These are phyloP conservation scores for Hyperoodon ampullatus DNA, from an alignment of 2,113 vertebrate genomes.

Conservation along the genomic window DNA sequence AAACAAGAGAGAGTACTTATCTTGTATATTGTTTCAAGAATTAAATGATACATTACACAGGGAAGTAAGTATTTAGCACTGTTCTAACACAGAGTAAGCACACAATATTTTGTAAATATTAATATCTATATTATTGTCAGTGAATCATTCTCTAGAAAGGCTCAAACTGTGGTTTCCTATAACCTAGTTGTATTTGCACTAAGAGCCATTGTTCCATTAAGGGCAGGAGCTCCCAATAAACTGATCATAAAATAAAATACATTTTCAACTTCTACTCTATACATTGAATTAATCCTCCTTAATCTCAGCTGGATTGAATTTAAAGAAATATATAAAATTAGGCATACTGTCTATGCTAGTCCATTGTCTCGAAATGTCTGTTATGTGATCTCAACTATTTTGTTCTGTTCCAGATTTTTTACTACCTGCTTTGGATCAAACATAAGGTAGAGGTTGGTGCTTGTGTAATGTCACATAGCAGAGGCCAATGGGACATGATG, in stretches of 20 bases:
- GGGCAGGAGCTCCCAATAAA: not conserved
- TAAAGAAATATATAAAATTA: not conserved
- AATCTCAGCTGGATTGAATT: not conserved
- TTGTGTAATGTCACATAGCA: not conserved
- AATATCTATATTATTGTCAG: too few relatives aligned
- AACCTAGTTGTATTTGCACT: not conserved
- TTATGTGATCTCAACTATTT: not conserved
- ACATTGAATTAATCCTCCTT: not conserved
- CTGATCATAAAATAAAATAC: not conserved
- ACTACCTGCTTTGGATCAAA: conserved; percentile 19
- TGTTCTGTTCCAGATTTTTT: not conserved
- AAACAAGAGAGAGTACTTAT: not conserved
- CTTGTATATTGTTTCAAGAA: not conserved
- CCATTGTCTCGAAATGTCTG: not conserved
- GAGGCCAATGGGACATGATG: not conserved
- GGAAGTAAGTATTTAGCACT: not conserved
- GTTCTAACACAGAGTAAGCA: not conserved
- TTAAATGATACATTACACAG: not conserved
- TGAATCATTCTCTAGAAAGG: not conserved
- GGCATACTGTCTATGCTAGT: not conserved
- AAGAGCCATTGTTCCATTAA: not conserved
- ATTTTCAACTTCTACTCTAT: not conserved
- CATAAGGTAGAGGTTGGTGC: not conserved
- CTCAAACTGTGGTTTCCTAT: not conserved
- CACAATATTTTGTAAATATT: not conserved